Evolutionary conservation across 2,888 invertebrate species (phyloP).

Genomic region (Tortricodes alternella): DNA sequence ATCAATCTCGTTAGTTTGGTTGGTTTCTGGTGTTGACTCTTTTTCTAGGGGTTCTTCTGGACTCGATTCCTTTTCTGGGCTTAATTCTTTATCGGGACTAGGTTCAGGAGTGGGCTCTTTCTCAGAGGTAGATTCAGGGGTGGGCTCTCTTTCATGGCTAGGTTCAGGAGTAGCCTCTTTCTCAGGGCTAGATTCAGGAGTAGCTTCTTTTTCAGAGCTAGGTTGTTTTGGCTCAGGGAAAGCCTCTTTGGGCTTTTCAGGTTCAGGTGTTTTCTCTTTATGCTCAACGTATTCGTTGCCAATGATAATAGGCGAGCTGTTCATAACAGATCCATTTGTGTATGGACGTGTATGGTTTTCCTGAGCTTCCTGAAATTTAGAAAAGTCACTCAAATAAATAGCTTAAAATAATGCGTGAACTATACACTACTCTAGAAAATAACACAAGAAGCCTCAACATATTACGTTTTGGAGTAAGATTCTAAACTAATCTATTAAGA

Average conservation of each 20-base stretch:
- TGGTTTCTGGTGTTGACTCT: constrained; percentile 26
- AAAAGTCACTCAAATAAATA: neutral
- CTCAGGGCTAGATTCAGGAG: constrained; percentile 32
- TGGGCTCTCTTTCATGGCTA: constrained; percentile 8
- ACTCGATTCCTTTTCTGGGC: constrained; percentile 31
- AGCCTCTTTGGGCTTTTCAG: constrained; percentile 38
- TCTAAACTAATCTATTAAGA: too few relatives aligned
- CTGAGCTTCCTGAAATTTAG: constrained; percentile 63
- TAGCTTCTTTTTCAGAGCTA: constrained; percentile 25
- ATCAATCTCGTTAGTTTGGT: constrained; percentile 31
- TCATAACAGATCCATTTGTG: constrained; percentile 71
- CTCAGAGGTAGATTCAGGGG: constrained; percentile 8
- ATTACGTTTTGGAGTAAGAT: neutral
- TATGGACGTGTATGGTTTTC: constrained; percentile 70
- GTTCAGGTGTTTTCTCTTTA: constrained; percentile 47
- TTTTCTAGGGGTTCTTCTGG: constrained; percentile 35
- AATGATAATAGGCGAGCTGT: constrained; percentile 69
- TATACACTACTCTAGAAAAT: constrained; percentile 4
- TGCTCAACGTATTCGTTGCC: constrained; percentile 65
- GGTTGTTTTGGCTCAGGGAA: constrained; percentile 37
- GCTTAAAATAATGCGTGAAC: neutral
- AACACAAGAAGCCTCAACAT: neutral
- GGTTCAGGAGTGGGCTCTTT: constrained; percentile 34
- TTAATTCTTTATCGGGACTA: constrained; percentile 34
- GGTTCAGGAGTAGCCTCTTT: constrained; percentile 31